Base-by-base conservation (phyloP, 2,113 vertebrate genomes). In the Noturus placidus region DNA sequence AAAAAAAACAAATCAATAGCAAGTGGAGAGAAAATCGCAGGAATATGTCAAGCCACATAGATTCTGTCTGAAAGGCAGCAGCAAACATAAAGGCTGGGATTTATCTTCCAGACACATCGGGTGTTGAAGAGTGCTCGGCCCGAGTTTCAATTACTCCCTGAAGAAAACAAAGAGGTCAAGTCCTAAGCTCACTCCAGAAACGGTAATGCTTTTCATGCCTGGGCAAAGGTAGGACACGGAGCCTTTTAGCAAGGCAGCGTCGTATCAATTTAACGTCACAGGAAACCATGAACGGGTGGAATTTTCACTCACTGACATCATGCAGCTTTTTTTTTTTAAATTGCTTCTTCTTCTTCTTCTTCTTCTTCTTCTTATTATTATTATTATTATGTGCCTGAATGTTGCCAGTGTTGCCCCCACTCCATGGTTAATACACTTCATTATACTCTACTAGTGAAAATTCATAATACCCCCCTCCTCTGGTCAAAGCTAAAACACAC, bases 1-100 rank as follows among this genome's bases (percentile, higher is more conserved):
- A 91, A 90, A 92, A 87, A 61, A 89, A 91, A 92, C 92, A 88
- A 93, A 91, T 92, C 91, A 88, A 92, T 90, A 85, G 84, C 90
- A 88, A 92, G 76, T 88, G 86, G 30, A 88, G 92, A 88, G 86
- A 90, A 90, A 89, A 93, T 92, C 86, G 87, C 88, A 91, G 86
- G 86, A 90, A 90, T 89, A 91, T 86, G 87, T 87, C 78, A 88
- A 56, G 87, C 90, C 82, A 88, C 90, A 89, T 54, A 8, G 89
- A 92, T 84, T 86, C 85, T 57, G 80, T 38, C 87, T 87, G 80
- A 42, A 86, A 85, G 82, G 87, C 56, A 57, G 79, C 38, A 63
- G 10, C 17, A 33, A 76, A 46, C 86, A 87, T 46, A 46, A n/a
- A 74, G 33, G 10, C 33, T 72, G 76, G 67, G 76, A 83, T 81